Conservation (phyloP, 2,113 vertebrate genomes). For the Tichodroma muraria region DNA sequence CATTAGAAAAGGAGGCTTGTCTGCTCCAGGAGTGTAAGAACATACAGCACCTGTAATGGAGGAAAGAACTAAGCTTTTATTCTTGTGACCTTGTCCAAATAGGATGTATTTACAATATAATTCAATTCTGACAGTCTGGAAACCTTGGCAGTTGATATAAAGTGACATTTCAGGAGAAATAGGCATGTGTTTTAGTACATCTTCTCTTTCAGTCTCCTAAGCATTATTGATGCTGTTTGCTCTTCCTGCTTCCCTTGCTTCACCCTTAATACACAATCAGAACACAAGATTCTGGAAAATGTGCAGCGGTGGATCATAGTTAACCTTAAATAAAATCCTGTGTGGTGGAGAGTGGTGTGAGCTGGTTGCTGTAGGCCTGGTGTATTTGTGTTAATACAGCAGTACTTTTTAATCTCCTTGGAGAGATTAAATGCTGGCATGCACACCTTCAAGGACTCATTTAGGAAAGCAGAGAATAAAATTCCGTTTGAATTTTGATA, state of each 20-base stretch:
- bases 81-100: neutral
- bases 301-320: neutral
- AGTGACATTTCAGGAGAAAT: neutral
- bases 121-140: slow-evolving; percentile 1
- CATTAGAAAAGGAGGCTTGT: neutral
- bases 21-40: neutral
- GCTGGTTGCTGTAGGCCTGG: neutral
- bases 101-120: neutral
- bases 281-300: neutral
- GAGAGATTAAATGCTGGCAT: neutral
- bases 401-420: neutral
- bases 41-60: neutral
- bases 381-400: neutral
- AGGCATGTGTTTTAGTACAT: neutral
- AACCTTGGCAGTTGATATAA: neutral
- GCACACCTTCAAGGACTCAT: neutral
- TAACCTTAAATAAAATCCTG: neutral
- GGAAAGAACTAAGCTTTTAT: neutral
- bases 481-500: neutral
- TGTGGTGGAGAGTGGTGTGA: neutral
- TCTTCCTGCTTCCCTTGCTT: neutral
- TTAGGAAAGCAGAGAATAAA: neutral
- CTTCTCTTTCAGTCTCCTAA: neutral
- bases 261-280: neutral
- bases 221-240: neutral